A percentile compares a stretch with the other conserved stretches of the same genome.
Evolutionary conservation across 2,113 vertebrate species (phyloP).

Genomic region (Chaetops frenatus): DNA sequence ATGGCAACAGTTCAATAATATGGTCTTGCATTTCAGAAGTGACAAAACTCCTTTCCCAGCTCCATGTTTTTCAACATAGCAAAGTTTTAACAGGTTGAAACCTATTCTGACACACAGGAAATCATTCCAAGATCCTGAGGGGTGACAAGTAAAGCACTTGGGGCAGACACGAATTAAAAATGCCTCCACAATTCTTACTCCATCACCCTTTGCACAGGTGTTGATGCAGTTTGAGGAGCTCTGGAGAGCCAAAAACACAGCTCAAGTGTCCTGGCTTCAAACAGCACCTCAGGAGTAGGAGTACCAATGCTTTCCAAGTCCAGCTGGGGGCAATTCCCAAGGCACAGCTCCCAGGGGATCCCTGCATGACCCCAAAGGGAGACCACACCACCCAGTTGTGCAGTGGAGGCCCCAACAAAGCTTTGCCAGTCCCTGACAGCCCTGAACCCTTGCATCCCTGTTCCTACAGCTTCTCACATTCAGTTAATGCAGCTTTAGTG

Average conservation of each 20-base stretch:
- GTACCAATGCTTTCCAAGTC: rapidly evolving
- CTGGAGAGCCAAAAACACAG: background rate
- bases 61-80: background rate
- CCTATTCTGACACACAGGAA: background rate
- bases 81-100: background rate
- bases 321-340: background rate
- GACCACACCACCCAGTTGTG: background rate
- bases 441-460: background rate
- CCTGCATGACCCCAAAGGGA: background rate
- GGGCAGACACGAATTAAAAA: background rate
- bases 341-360: background rate
- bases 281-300: background rate
- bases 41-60: background rate
- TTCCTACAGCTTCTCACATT: background rate
- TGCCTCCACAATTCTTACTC: background rate
- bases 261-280: background rate
- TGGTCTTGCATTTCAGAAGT: background rate
- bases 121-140: background rate
- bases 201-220: background rate
- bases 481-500: background rate
- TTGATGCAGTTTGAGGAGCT: background rate
- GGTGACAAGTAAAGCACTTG: background rate
- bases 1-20: background rate
- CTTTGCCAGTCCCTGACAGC: background rate
- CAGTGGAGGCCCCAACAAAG: background rate